Evolutionary conservation across 2,888 invertebrate genomes (phyloP).

Genomic region (Lepas anatifera): DNA sequence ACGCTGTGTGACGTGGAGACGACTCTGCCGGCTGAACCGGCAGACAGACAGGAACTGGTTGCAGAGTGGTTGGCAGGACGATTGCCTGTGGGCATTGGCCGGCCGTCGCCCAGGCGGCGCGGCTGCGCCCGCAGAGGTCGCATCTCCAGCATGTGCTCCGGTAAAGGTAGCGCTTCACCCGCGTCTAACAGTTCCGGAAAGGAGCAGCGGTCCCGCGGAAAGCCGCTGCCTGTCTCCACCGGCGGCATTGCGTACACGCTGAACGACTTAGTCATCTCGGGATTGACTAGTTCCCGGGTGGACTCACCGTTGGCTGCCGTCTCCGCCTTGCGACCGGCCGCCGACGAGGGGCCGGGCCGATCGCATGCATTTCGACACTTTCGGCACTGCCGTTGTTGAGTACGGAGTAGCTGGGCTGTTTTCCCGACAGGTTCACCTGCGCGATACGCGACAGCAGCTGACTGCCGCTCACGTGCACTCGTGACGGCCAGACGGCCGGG

Average conservation of each 20-base stretch:
- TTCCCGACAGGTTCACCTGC: slow-evolving; percentile 51
- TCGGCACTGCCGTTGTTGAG: slow-evolving; percentile 54
- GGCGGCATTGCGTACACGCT: slow-evolving; percentile 38
- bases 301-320: neutral
- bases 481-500: slow-evolving; percentile 36
- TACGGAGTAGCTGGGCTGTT: slow-evolving; percentile 56
- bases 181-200: slow-evolving; percentile 16
- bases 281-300: neutral
- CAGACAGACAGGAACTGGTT: neutral
- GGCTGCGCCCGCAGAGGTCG: no score
- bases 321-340: no score
- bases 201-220: slow-evolving; percentile 8
- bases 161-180: neutral
- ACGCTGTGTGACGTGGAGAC: neutral
- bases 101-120: neutral
- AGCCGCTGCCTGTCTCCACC: slow-evolving; percentile 38
- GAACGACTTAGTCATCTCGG: slow-evolving; percentile 37
- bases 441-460: slow-evolving; percentile 42
- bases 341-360: no score
- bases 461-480: slow-evolving; percentile 27
- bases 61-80: neutral
- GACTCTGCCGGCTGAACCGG: neutral
- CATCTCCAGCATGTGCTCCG: neutral
- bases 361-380: slow-evolving; percentile 32
- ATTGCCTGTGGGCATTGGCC: neutral